Evolutionary conservation across 2,888 invertebrate genomes (phyloP).

Genomic region (Caenorhabditis plicata): DNA sequence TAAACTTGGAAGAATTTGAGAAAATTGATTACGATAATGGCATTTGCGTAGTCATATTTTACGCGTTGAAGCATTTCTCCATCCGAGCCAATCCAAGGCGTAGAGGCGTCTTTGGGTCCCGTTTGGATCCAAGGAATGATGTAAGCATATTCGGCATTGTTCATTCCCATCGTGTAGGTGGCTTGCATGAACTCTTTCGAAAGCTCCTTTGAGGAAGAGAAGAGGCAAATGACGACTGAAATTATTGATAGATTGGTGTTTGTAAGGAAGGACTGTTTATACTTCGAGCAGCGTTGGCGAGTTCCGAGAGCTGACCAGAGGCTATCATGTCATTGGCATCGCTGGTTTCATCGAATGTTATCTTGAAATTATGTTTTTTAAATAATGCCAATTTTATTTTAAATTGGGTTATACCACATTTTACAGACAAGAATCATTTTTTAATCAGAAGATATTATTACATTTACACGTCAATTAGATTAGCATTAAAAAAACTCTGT

Average conservation of each 20-base stretch:
- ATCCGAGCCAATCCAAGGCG: conserved; percentile 59
- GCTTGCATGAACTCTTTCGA: conserved; percentile 64
- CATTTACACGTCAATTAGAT: no score
- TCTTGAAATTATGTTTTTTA: no score
- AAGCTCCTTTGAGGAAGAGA: conserved; percentile 61
- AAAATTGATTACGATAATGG: conserved; percentile 63
- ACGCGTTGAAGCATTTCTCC: conserved; percentile 60
- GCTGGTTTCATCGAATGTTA: conserved; percentile 58
- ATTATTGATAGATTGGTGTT: not conserved
- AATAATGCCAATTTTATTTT: conserved; percentile 5
- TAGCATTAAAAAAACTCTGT: no score
- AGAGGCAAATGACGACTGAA: conserved; percentile 60
- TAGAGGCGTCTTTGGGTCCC: conserved; percentile 26
- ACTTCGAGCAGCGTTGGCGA: conserved; percentile 58
- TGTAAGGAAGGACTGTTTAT: not conserved
- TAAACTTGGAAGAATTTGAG: no score
- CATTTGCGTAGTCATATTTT: conserved; percentile 60
- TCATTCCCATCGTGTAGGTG: conserved; percentile 40
- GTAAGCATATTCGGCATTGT: conserved; percentile 58
- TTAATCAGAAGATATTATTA: no score
- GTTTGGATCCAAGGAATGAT: conserved; percentile 60
- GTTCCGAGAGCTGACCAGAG: conserved; percentile 51
- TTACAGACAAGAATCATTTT: no score
- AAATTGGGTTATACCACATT: conserved; percentile 3
- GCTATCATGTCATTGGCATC: conserved; percentile 54